Percentiles rank a stretch among this genome's conserved stretches.
These are phyloP conservation scores for Orchestes rusci DNA, from an alignment of 2,888 invertebrate genomes.

Conservation along the genomic window DNA sequence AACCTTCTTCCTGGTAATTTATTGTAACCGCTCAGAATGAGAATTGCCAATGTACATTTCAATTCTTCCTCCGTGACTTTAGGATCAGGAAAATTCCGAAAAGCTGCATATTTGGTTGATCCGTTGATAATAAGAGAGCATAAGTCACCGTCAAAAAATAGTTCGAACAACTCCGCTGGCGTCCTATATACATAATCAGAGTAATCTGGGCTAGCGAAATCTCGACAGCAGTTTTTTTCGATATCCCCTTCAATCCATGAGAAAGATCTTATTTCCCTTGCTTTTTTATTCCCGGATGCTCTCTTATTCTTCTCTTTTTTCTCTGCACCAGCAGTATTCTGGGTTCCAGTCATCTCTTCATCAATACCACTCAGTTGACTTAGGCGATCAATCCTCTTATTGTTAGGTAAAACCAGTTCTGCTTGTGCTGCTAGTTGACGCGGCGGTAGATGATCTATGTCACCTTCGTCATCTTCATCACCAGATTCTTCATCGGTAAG, in stretches of 20 bases:
- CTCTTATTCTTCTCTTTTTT: no score
- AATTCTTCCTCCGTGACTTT: constrained; percentile 19
- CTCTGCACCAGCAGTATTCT: neutral
- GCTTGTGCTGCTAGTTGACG: constrained; percentile 13
- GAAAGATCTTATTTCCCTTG: neutral
- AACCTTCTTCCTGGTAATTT: constrained; percentile 17
- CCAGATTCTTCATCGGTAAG: constrained; percentile 20
- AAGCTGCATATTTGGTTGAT: constrained; percentile 22
- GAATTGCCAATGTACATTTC: constrained; percentile 23
- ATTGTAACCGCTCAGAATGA: constrained; percentile 24
- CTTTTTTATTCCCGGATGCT: neutral
- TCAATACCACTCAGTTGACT: no score
- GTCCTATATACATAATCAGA: constrained; percentile 2
- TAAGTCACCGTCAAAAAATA: neutral
- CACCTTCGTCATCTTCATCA: constrained; percentile 18
- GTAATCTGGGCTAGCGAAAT: constrained; percentile 13
- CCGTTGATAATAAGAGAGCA: constrained; percentile 9
- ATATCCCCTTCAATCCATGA: constrained; percentile 13
- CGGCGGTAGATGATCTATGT: constrained; percentile 14
- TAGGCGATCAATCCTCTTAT: neutral
- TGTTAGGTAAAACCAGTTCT: constrained; percentile 3
- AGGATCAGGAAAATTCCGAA: constrained; percentile 21
- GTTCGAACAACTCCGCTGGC: constrained; percentile 9
- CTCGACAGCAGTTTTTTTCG: constrained; percentile 3
- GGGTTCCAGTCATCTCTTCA: neutral